Conservation (phyloP, 2,113 vertebrate genomes). For the Helogale parvula region DNA sequence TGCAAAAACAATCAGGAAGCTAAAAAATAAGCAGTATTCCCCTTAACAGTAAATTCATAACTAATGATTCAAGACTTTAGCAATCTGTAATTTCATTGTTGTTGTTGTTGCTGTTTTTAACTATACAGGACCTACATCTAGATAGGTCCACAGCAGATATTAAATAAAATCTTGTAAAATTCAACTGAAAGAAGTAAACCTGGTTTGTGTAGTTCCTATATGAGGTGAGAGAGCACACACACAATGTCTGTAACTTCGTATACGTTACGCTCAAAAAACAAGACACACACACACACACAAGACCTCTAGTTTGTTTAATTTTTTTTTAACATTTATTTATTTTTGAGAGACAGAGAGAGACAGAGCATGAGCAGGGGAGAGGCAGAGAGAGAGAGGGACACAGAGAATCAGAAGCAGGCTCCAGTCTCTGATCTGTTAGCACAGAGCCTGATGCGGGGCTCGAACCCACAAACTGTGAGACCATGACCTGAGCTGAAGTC, state of each 20-base stretch:
- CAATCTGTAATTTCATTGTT: background rate
- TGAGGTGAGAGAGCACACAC: background rate
- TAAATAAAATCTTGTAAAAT: background rate
- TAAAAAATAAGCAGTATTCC: background rate
- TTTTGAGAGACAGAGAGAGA: too few species aligned
- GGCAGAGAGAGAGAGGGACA: too few species aligned
- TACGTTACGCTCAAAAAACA: background rate
- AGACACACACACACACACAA: background rate
- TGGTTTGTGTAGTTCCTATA: background rate
- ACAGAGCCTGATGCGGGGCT: too few species aligned
- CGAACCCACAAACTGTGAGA: too few species aligned
- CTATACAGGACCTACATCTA: background rate
- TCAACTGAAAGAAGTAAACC: background rate
- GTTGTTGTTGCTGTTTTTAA: background rate
- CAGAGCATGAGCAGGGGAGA: too few species aligned
- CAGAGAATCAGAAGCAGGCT: too few species aligned
- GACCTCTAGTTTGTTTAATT: background rate
- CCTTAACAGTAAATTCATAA: background rate
- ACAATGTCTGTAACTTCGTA: background rate
- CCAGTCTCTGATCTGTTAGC: too few species aligned
- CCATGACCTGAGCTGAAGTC: too few species aligned
- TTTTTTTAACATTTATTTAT: too few species aligned
- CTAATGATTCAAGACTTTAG: background rate
- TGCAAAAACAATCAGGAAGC: background rate
- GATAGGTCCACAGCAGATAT: background rate